phyloP scores from a whole-genome alignment of 2,888 invertebrate species.

The Deladenus siricidicola region DNA sequence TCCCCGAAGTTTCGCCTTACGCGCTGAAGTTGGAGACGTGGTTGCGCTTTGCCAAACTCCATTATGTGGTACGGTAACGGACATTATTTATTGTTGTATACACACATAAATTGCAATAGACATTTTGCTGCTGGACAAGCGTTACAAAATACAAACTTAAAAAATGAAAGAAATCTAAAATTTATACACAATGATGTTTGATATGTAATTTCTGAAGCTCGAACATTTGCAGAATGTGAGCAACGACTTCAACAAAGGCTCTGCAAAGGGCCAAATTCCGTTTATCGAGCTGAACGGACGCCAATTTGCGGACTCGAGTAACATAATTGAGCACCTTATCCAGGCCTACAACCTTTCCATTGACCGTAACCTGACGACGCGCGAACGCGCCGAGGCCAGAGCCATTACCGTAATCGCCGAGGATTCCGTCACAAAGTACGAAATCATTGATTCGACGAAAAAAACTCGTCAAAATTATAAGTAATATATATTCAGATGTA shows the following conservation, averaged over 20 bases:
- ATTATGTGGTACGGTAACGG: constrained; percentile 54
- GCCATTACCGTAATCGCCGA: constrained; percentile 39
- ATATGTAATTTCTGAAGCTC: no score
- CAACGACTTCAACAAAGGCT: constrained; percentile 41
- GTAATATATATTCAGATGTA: not conserved
- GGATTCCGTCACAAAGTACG: constrained; percentile 27
- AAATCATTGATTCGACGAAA: not conserved
- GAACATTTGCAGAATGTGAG: constrained; percentile 40
- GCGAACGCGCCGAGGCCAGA: constrained; percentile 31
- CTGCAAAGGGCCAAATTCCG: constrained; percentile 62
- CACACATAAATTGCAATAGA: constrained; percentile 1
- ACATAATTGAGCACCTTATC: constrained; percentile 61
- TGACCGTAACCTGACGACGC: constrained; percentile 23
- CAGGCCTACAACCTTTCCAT: constrained; percentile 24
- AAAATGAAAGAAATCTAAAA: not conserved
- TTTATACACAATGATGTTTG: no score
- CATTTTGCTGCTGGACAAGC: not conserved
- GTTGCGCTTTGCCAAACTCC: constrained; percentile 79
- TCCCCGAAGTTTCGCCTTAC: constrained; percentile 21
- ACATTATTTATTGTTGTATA: no score
- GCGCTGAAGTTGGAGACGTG: constrained; percentile 53
- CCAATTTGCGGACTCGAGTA: constrained; percentile 75
- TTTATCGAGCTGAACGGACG: constrained; percentile 85
- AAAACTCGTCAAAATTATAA: not conserved
- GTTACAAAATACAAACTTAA: not conserved